Base-by-base conservation (phyloP, 2,888 invertebrate genomes). In the Exephanes ischioxanthus region DNA sequence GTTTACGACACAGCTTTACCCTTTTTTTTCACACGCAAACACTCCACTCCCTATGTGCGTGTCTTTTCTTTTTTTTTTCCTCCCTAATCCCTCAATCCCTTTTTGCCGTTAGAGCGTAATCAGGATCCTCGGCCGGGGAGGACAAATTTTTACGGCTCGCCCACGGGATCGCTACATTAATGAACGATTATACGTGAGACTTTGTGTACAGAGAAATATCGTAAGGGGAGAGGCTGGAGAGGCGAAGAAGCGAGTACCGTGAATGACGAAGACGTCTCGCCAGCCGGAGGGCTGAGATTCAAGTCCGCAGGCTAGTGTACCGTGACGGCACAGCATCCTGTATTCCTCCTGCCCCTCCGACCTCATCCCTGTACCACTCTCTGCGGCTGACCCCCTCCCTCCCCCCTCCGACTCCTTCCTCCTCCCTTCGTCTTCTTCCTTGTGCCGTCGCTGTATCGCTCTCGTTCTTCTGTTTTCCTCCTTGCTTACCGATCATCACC, bases 301-400 rank as follows among this genome's bases (percentile, higher is more conserved):
- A 85, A 87, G 88, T 89, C 87, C 87, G 86, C 87, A 84, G 86
- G 87, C 86, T 87, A 90, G 88, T 88, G 89, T 88, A 89, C 88
- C 90, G 88, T 90, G 89, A 90, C 93, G 93, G 91, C 90, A 89
- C 92, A 92, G 92, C 93, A 93, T 92, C 92, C 92, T 91, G 92
- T 90, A 90, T 89, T 88, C 88, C 87, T 89, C 90, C 88, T 87
- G 72, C 87, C 82, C 76, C 85, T 91, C 90, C 87, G 89, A 89
- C 92, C 91, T 91, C 91, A 53, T 80, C 66, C 68, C 77, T 41
- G 41, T 11, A 72, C 89, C 89, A 91, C 89, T 90, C 66, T 67
- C 68, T 41, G 81, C 86, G 51, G 71, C 63, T 75, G 63, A 71
- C 48, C 33, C 73, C 58, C 48, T 58, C 30, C 48, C 14, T 45